These are phyloP conservation scores for Sphecodes monilicornis DNA, from an alignment of 2,888 invertebrate species.

Conservation along the genomic window DNA sequence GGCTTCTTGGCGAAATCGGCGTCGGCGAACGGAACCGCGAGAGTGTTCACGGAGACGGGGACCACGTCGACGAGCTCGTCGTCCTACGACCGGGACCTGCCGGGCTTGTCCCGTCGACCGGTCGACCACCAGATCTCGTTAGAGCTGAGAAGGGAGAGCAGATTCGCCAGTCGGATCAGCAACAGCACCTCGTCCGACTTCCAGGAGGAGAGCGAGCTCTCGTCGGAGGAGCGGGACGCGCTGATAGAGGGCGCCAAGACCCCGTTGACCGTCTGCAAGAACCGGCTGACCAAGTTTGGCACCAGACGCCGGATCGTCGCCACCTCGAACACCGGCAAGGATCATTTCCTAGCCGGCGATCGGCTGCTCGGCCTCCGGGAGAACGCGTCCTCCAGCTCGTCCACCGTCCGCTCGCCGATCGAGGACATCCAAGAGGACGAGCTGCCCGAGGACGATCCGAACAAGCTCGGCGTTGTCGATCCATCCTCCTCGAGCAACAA, in stretches of 20 bases:
- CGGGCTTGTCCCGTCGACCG: constrained; percentile 34
- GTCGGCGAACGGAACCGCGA: constrained; percentile 60
- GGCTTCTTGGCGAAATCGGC: constrained; percentile 55
- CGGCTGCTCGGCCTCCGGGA: constrained; percentile 47
- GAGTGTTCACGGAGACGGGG: constrained; percentile 60
- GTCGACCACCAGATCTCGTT: constrained; percentile 22
- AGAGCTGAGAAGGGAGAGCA: constrained; percentile 27
- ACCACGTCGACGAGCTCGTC: constrained; percentile 72
- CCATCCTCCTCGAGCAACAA: constrained; percentile 25
- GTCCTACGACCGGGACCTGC: constrained; percentile 69
- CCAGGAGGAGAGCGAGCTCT: constrained; percentile 77
- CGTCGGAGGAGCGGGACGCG: constrained; percentile 79
- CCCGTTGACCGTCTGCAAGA: constrained; percentile 73
- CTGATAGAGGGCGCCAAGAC: constrained; percentile 73
- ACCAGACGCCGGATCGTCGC: constrained; percentile 68
- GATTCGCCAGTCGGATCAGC: constrained; percentile 56
- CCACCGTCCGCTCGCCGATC: constrained; percentile 51
- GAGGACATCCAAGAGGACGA: constrained; percentile 58
- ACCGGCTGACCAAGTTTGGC: constrained; percentile 72
- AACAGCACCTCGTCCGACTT: constrained; percentile 76
- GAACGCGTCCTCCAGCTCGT: constrained; percentile 41
- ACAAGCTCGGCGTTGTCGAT: constrained; percentile 22
- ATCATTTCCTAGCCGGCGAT: constrained; percentile 54
- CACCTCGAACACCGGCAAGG: constrained; percentile 62
- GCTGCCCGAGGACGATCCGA: constrained; percentile 18